These are phyloP conservation scores for Notodonta dromedarius DNA, from an alignment of 2,888 invertebrate species.

Conservation along the genomic window DNA sequence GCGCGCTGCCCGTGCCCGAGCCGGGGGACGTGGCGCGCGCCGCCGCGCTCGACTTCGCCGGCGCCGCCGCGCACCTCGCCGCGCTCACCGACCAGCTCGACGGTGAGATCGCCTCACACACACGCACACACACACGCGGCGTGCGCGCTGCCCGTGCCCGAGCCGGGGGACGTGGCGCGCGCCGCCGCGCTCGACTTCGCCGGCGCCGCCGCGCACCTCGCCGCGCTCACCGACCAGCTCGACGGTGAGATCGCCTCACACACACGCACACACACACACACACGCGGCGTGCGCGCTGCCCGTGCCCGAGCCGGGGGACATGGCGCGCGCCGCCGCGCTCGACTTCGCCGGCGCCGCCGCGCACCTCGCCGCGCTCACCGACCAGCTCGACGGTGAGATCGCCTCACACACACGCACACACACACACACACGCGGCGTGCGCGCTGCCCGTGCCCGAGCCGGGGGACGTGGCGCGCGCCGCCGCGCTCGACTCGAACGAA, in stretches of 20 bases:
- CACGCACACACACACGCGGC: neutral
- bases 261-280: neutral
- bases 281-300: constrained; percentile 86
- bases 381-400: constrained; percentile 50
- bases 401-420: neutral
- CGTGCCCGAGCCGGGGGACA: constrained; percentile 96
- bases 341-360: constrained; percentile 93
- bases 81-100: constrained; percentile 55
- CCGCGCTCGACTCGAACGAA: constrained; percentile 87
- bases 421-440: neutral
- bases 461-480: constrained; percentile 89
- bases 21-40: constrained; percentile 95
- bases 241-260: constrained; percentile 28
- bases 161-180: constrained; percentile 94
- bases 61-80: constrained; percentile 83
- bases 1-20: constrained; percentile 91
- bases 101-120: constrained; percentile 22
- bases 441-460: constrained; percentile 66
- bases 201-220: constrained; percentile 85
- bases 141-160: constrained; percentile 89
- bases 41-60: constrained; percentile 94
- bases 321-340: constrained; percentile 92
- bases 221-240: constrained; percentile 53
- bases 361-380: constrained; percentile 50
- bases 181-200: constrained; percentile 95